phyloP scores from a whole-genome alignment of 2,888 invertebrate species.

The Plusia festucae region DNA sequence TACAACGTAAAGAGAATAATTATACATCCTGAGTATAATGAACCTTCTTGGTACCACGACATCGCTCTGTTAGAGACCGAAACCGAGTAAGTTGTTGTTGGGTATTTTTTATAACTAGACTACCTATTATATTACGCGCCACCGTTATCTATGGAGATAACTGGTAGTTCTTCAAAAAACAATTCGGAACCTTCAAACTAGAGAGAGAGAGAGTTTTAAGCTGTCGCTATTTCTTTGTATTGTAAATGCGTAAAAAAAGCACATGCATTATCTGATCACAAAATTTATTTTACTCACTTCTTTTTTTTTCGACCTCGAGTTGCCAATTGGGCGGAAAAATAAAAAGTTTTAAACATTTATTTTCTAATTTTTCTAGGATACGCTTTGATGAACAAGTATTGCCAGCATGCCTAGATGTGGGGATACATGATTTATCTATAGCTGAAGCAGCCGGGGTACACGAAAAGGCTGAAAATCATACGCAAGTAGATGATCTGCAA shows the following conservation, averaged over 20 bases:
- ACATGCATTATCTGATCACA: too few relatives aligned
- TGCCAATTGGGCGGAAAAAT: too few relatives aligned
- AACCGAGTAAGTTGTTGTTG: constrained; percentile 31
- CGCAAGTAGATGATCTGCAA: not conserved
- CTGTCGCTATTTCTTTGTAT: too few relatives aligned
- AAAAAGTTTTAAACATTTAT: too few relatives aligned
- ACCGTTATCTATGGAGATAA: too few relatives aligned
- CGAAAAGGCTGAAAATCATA: not conserved
- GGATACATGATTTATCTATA: not conserved
- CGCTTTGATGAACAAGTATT: not conserved
- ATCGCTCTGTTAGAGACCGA: constrained; percentile 64
- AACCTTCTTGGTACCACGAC: constrained; percentile 65
- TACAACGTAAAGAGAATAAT: constrained; percentile 28
- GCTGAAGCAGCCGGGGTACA: not conserved
- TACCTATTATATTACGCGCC: too few relatives aligned
- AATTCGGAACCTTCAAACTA: too few relatives aligned
- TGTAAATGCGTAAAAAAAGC: too few relatives aligned
- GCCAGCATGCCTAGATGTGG: not conserved
- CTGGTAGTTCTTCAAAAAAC: too few relatives aligned
- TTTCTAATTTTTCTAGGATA: not conserved
- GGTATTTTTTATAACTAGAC: not conserved
- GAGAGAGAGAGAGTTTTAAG: too few relatives aligned
- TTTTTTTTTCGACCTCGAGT: too few relatives aligned
- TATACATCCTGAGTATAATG: constrained; percentile 59
- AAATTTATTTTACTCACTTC: too few relatives aligned